Evolutionary conservation across 2,113 vertebrate species (phyloP), one percentile per base, ranked within the genome.

Genomic region (Nymphicus hollandicus): DNA sequence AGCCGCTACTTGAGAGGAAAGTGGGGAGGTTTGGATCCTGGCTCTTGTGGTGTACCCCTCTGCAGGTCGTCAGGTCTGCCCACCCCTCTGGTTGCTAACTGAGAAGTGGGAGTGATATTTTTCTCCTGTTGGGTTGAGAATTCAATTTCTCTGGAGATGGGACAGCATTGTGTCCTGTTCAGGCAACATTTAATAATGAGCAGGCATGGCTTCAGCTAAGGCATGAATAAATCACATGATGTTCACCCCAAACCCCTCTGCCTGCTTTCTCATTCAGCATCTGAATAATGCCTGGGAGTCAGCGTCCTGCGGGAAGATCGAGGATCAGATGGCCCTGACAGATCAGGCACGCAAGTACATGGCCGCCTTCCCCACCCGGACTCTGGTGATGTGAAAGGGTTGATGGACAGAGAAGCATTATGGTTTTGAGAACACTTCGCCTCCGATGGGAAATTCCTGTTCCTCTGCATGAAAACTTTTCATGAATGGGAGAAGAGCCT

Each of bases 341-440:
- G 98, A 99, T 86, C 98, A 98, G 91, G 97, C 98, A 11, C 99
- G 98, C 95, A 99, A 99, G 97, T 99, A 99, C 72, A 98, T 98
- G 98, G 98, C 98, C 93, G 83, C 98, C 88, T 99, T 99, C 97
- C 98, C 98, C 39, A 97, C 99, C 72, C 98, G 98, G 98, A 99
- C 99, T 83, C 98, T 99, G 97, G 99, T 99, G 96, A 99, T 99
- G 99, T 99, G 97, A 98, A 81, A 93, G 53, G 72, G 85, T 89
- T 85, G 22, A 97, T 85, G 1, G 71, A 87, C 58, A 91, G 93
- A 96, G 96, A 98, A 98, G 97, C 98, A 98, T 98, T 98, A 98
- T 97, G 95, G 95, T 97, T 98, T 97, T 94, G 97, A 97, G 97
- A 98, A 98, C 98, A 98, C 98, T 98, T 98, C 94, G 95, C 50